Evolutionary conservation across 2,888 invertebrate species (phyloP), one percentile per base, ranked within the genome.

Genomic region (Tachina grossa): DNA sequence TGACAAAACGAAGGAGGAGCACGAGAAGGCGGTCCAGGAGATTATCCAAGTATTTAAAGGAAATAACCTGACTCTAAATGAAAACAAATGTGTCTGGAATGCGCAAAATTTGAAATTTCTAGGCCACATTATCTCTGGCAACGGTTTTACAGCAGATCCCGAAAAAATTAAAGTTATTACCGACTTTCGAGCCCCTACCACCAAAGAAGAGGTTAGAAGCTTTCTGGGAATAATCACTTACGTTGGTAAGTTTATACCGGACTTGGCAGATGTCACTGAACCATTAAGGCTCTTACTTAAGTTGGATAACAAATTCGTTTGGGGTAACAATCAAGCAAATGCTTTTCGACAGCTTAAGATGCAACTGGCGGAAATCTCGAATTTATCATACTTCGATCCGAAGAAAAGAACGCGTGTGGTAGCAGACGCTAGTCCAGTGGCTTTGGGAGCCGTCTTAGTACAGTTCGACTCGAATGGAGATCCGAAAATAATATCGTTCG

Each of bases 151-250:
- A 2, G 76, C 87, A n/a, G 87, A 87, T 69, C 66, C 79, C 63
- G 81, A 87, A 31, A 88, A 88, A 83, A 45, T 89, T 11, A 45
- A 45, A 45, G 13, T 88, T 10, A 87, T 88, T 9, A 9, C 53
- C 41, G 75, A 88, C 9, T 89, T 90, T 61, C 82, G 88, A 74
- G 71, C 88, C n/a, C 90, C 90, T 10, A 83, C 47, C 1, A 87
- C 65, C 14, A 88, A 88, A 75, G 89, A 90, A 59, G 91, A 90
- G 77, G 71, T 89, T 19, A 88, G 89, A 53, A 91, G 90, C 85
- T 61, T 22, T 22, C 22, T 22, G 22, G 22, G 22, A 22, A 2
- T 22, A 22, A 22, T 22, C 22, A 22, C 22, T 22, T 22, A 22
- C 22, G 22, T 22, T 22, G 22, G 22, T 22, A 22, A 22, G 22